phyloP scores from a whole-genome alignment of 2,797 vertebrate species.

The Spizella passerina region DNA sequence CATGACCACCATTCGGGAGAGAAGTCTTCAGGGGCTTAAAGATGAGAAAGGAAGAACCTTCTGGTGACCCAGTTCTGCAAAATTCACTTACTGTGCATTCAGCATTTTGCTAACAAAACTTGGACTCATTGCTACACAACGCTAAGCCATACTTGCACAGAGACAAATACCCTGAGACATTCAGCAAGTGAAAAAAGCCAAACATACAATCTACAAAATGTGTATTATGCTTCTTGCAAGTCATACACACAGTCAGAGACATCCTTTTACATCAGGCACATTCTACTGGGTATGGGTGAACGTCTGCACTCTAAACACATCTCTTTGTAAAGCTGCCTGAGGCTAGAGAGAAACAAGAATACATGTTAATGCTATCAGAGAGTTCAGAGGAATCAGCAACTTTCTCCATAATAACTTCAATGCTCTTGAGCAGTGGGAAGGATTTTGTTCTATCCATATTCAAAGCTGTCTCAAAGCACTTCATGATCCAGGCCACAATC shows the following conservation, averaged over 20 bases:
- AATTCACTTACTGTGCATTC: conserved; percentile 18
- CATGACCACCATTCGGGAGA: neutral
- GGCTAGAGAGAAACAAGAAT: conserved; percentile 34
- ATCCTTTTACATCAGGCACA: neutral
- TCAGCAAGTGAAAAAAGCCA: neutral
- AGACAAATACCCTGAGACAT: conserved; percentile 16
- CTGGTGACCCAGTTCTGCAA: conserved; percentile 9
- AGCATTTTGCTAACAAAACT: conserved; percentile 33
- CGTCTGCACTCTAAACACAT: neutral
- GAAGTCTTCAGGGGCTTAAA: neutral
- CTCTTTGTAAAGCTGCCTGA: conserved; percentile 32
- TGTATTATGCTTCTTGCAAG: neutral
- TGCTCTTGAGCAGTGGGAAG: neutral
- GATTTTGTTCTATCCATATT: conserved; percentile 19
- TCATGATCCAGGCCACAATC: neutral
- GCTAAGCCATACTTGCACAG: neutral
- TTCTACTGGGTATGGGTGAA: conserved; percentile 1
- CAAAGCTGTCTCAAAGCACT: conserved; percentile 34
- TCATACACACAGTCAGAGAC: neutral
- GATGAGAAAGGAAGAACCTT: conserved; percentile 15
- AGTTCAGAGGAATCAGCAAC: conserved; percentile 50
- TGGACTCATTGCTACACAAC: neutral
- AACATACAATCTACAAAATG: neutral
- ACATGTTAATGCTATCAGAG: conserved; percentile 32
- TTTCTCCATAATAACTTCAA: conserved; percentile 21